These are phyloP conservation scores for Athalia rosae DNA, from an alignment of 2,888 invertebrate species.

Conservation along the genomic window DNA sequence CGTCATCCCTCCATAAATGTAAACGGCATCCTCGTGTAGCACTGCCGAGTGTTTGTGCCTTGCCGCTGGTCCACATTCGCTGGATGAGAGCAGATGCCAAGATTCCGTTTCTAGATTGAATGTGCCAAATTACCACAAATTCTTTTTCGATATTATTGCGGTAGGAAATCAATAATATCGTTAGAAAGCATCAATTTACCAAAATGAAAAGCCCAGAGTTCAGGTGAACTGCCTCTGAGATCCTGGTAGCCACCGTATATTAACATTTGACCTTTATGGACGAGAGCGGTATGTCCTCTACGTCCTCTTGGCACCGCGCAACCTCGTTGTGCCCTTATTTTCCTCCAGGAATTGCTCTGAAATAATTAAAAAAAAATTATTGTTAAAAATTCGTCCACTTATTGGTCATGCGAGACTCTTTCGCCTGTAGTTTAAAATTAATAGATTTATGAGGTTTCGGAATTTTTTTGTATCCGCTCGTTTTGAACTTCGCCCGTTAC, in stretches of 20 bases:
- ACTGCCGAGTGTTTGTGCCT: constrained; percentile 91
- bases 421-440: too few relatives aligned
- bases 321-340: constrained; percentile 77
- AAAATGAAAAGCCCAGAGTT: constrained; percentile 92
- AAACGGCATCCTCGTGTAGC: constrained; percentile 85
- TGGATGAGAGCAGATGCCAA: constrained; percentile 80
- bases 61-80: constrained; percentile 78
- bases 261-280: constrained; percentile 86
- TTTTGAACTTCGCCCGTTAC: too few relatives aligned
- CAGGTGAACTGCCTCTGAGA: constrained; percentile 87
- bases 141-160: background rate
- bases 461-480: too few relatives aligned
- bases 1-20: constrained; percentile 92
- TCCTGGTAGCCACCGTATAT: constrained; percentile 93
- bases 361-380: constrained; percentile 47
- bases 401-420: too few relatives aligned
- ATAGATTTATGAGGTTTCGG: too few relatives aligned
- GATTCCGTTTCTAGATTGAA: constrained; percentile 83
- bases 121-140: background rate
- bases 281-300: constrained; percentile 88
- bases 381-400: background rate
- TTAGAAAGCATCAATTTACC: constrained; percentile 75
- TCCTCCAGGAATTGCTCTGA: constrained; percentile 78
- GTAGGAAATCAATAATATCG: background rate
- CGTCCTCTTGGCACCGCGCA: constrained; percentile 82